Evolutionary conservation across 2,888 invertebrate genomes (phyloP), one percentile per base, ranked within the genome.

Genomic region (Aleiodes testaceus): DNA sequence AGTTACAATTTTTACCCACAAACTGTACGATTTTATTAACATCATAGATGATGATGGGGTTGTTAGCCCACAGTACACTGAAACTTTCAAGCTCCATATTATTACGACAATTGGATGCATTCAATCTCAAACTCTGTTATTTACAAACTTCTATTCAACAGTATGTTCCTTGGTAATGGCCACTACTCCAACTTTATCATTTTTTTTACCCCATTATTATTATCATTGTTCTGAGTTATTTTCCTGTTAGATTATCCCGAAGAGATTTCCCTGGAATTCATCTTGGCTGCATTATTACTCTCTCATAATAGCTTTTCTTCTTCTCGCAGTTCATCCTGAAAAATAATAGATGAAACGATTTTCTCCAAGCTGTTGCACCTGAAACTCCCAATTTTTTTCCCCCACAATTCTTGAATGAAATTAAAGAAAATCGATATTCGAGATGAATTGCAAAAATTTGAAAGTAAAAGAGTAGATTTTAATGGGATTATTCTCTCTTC

Each of bases 141-240:
- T 66, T 66, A 45, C 45, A 65, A 75, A 72, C 63, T 67, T 61
- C 64, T 50, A 30, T 30, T 66, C 66, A 66, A 69, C 70, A 59
- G 14, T n/a, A 22, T 55, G 16, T 55, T 36, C 18, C 30, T 14
- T 42, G 36, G 18, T 42, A 55, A 55, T 14, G 20, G 59, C 59
- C 42, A 59, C 59, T 59, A 16, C 36, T 59, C 5, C 20, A 36
- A 36, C 64, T 49, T 9, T 14, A 14, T 18, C 30, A 47, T 22
- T 47, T 16, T 9, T 44, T 61, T 14, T 16, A 7, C 14, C 4
- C 14, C 4, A 7, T 49, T 16, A n/a, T n/a, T 16, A n/a, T 47
- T 9, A 49, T 36, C 9, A 36, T 11, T 36, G 36, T 36, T 36
- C 36, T 9, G 36, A 36, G 36, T n/a, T n/a, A 36, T 36, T 1